Conservation (phyloP, 2,888 invertebrate species). For the Orthonevra nobilis region DNA sequence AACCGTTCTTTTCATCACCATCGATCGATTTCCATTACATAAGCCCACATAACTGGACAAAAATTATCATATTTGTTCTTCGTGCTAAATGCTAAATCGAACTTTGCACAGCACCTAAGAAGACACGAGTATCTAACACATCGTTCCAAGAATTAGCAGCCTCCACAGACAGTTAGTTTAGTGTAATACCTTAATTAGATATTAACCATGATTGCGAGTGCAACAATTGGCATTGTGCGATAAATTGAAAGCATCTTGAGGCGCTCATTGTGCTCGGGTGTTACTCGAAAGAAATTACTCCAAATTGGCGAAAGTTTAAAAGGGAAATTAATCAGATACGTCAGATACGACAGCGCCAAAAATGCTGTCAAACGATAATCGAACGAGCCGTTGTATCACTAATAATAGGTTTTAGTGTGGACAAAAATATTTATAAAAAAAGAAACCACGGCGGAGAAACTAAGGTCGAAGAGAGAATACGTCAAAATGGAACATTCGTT, state of each 20-base stretch:
- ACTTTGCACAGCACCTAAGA: constrained; percentile 13
- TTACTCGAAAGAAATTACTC: constrained; percentile 14
- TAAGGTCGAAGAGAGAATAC: not conserved
- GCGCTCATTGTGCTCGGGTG: not conserved
- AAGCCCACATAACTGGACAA: constrained; percentile 54
- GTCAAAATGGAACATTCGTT: constrained; percentile 22
- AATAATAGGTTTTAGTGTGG: constrained; percentile 23
- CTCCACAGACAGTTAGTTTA: constrained; percentile 14
- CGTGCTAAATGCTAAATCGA: constrained; percentile 28
- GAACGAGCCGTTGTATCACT: constrained; percentile 6
- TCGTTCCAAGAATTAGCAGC: no score
- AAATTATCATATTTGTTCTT: constrained; percentile 46
- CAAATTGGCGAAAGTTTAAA: constrained; percentile 59
- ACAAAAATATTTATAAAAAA: constrained; percentile 1
- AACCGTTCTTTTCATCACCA: constrained; percentile 62
- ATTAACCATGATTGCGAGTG: not conserved
- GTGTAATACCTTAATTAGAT: constrained; percentile 7
- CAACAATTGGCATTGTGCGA: constrained; percentile 9
- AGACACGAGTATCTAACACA: no score
- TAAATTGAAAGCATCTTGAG: constrained; percentile 42
- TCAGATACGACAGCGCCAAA: no score
- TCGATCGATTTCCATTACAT: constrained; percentile 35
- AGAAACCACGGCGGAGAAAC: constrained; percentile 41
- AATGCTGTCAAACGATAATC: no score
- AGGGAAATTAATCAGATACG: constrained; percentile 39